These are phyloP conservation scores for Epinephelus cyanopodus DNA, from an alignment of 2,113 vertebrate genomes.

Conservation along the genomic window DNA sequence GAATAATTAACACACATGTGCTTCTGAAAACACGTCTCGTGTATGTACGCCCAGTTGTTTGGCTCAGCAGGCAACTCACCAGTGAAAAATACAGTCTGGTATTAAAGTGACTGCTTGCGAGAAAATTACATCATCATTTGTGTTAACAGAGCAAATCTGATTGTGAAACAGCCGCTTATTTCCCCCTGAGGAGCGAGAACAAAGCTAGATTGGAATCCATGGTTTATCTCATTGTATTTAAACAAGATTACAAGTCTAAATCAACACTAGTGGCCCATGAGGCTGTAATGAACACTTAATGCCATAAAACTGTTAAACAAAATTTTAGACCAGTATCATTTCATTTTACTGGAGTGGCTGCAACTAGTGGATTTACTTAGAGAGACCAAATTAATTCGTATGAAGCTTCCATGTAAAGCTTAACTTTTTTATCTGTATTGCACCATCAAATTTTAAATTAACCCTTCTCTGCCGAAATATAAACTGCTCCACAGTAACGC, in stretches of 20 bases:
- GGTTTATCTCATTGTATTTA: neutral
- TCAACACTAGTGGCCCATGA: neutral
- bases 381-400: neutral
- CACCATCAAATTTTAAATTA: neutral
- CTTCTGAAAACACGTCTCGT: slow-evolving; percentile 1
- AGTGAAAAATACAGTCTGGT: neutral
- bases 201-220: neutral
- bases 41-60: too few relatives aligned
- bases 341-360: neutral
- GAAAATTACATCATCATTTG: neutral
- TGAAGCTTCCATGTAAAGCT: neutral
- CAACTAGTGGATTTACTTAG: too few relatives aligned
- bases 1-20: neutral
- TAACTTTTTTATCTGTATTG: neutral
- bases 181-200: neutral
- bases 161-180: neutral
- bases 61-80: slow-evolving; percentile 16
- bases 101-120: neutral
- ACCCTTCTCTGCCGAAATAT: neutral
- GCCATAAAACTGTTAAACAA: neutral
- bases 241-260: neutral
- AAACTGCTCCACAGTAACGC: neutral
- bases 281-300: too few relatives aligned
- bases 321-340: neutral
- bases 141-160: neutral